A percentile compares a stretch with the other conserved stretches of the same genome.
phyloP scores from a whole-genome alignment of 2,888 invertebrate genomes.

The Drosophila buzzatii region DNA sequence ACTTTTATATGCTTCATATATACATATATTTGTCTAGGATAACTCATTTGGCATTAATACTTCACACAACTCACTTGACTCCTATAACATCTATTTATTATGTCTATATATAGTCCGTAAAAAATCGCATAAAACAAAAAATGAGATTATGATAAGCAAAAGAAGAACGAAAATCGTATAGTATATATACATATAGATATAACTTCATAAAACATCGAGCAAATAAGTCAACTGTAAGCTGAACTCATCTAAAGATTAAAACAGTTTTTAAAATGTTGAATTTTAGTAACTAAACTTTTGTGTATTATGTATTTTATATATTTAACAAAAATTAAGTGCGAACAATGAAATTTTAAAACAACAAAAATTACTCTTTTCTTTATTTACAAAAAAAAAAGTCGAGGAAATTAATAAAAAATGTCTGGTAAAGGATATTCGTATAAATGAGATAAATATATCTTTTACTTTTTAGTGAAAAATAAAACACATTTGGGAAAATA shows the following conservation, averaged over 20 bases:
- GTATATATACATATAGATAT: background rate
- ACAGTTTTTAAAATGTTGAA: conserved; percentile 44
- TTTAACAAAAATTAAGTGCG: conserved; percentile 45
- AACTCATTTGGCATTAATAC: conserved; percentile 23
- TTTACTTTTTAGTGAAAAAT: too few species aligned
- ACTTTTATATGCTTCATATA: conserved; percentile 32
- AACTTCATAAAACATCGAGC: conserved; percentile 22
- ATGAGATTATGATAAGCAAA: conserved; percentile 79
- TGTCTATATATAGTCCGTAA: conserved; percentile 24
- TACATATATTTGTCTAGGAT: conserved; percentile 23
- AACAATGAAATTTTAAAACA: conserved; percentile 49
- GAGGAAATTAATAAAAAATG: background rate
- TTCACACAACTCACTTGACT: conserved; percentile 21
- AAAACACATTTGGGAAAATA: too few species aligned
- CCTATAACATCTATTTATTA: conserved; percentile 58
- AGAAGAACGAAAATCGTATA: conserved; percentile 7
- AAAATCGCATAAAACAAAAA: conserved; percentile 66
- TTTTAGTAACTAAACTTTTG: conserved; percentile 43
- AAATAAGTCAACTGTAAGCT: conserved; percentile 34
- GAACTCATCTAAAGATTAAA: conserved; percentile 34
- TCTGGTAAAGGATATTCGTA: background rate
- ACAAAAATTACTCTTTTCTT: background rate
- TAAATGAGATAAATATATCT: too few species aligned
- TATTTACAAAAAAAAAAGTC: background rate
- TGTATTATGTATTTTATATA: conserved; percentile 60